Percentiles rank a stretch among this genome's conserved stretches.
Conservation (phyloP, 1,140 invertebrate genomes). For the Thereuonema tuberculata region DNA sequence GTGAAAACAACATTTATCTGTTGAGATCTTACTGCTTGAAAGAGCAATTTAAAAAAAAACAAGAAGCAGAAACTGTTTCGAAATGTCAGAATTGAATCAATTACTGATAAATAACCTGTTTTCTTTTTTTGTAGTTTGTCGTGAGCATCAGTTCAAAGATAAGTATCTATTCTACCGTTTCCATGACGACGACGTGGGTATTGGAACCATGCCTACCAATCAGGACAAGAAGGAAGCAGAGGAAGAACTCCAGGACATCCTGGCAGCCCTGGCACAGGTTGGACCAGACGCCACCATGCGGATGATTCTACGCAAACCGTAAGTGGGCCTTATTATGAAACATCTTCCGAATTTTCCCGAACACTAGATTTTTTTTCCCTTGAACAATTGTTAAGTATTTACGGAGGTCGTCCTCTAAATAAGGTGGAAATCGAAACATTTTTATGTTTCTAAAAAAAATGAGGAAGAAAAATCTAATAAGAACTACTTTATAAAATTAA, state of each 20-base stretch:
- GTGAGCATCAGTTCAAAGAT: constrained; percentile 68
- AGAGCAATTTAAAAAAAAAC: too few relatives aligned
- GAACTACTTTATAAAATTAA: too few relatives aligned
- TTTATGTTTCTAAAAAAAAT: too few relatives aligned
- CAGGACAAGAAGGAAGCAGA: constrained; percentile 47
- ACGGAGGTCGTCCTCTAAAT: too few relatives aligned
- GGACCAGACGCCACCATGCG: constrained; percentile 60
- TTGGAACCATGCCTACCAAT: constrained; percentile 25
- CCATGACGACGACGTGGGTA: constrained; percentile 47
- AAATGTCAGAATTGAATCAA: too few relatives aligned
- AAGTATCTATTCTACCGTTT: constrained; percentile 72
- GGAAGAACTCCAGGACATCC: constrained; percentile 49
- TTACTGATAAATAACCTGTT: too few relatives aligned
- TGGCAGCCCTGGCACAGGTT: constrained; percentile 48
- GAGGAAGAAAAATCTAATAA: too few relatives aligned
- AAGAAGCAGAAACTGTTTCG: too few relatives aligned
- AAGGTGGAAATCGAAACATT: not conserved
- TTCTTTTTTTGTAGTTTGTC: constrained; percentile 55
- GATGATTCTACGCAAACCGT: constrained; percentile 69
- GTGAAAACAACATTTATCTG: too few relatives aligned
- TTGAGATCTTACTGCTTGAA: too few relatives aligned
- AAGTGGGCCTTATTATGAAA: too few relatives aligned
- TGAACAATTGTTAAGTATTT: not conserved
- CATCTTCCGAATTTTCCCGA: too few relatives aligned
- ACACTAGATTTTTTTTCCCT: not conserved